Evolutionary conservation across 2,113 vertebrate species (phyloP), one percentile per base, ranked within the genome.

Genomic region (Albula goreensis): DNA sequence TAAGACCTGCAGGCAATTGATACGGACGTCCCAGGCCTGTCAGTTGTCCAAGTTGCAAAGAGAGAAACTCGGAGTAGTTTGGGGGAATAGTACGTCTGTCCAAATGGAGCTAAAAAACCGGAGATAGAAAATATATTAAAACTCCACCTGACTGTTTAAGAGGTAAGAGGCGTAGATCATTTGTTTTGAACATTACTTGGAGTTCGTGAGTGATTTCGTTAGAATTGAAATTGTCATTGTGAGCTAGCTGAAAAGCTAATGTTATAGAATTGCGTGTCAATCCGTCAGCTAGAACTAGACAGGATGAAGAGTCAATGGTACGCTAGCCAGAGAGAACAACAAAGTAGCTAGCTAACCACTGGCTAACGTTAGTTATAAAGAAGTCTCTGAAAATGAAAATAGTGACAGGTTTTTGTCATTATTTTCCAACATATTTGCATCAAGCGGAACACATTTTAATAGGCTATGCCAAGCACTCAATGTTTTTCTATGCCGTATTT

Each of bases 71-170:
- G 86, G 88, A 87, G 86, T 86, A 56, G 85, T 83, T 77, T 87
- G 86, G 78, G 60, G 7, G 5, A 86, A 79, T 80, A 82, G 78
- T 12, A 82, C 51, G 83, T 86, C 19, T 60, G 51, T 60, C 83
- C 87, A 83, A 87, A 91, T 91, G 91, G 90, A 86, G 85, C 81
- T 66, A 41, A 85, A 84, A 91, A 82, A 89, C 31, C 84, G 83
- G 74, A 90, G 86, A 83, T 89, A 89, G 87, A 86, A 22, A 31
- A 66, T 81, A 48, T 48, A 80, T 63, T 50, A 51, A 81, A 52
- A 77, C 31, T 70, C 48, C 82, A 88, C 84, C 56, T 80, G 70
- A 83, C 83, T 81, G 52, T 81, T 82, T 83, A 78, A 80, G 25
- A 90, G 90, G 91, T 91, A 90, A 82, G 87, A 4, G n/a, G 1